Percentiles rank a stretch among this genome's conserved stretches.
These are phyloP conservation scores for Regulus satrapa DNA, from an alignment of 2,113 vertebrate species.

Conservation along the genomic window DNA sequence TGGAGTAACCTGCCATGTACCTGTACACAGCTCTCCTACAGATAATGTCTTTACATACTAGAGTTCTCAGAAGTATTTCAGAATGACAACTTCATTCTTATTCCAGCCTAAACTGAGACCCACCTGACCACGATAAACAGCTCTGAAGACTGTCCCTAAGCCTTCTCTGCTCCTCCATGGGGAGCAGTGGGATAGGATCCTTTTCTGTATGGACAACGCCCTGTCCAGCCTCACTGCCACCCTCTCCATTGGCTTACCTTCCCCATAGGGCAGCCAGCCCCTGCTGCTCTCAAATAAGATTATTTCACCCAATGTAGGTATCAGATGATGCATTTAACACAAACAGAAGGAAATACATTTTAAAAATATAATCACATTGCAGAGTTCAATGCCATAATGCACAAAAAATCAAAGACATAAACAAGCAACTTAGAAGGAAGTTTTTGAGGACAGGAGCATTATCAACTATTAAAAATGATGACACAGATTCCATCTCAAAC, in stretches of 20 bases:
- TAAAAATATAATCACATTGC: not conserved
- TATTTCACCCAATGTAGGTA: not conserved
- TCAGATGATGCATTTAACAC: not conserved
- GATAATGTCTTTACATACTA: not conserved
- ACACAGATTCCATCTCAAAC: not conserved
- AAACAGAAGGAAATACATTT: not conserved
- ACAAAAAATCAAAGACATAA: not conserved
- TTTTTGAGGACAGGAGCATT: not conserved
- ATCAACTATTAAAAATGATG: not conserved
- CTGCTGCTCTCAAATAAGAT: not conserved
- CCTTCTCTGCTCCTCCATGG: not conserved
- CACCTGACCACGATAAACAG: not conserved
- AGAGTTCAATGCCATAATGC: not conserved
- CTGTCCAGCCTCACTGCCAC: not conserved
- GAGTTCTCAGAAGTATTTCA: not conserved
- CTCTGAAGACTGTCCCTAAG: not conserved
- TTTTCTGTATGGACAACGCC: not conserved
- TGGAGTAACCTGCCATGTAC: not conserved
- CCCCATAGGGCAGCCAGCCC: not conserved
- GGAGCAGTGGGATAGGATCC: fast-evolving
- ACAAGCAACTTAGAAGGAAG: not conserved
- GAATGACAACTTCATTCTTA: not conserved
- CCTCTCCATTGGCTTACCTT: not conserved
- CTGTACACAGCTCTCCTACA: not conserved
- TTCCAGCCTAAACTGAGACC: not conserved